Base-by-base conservation (phyloP, 2,888 invertebrate genomes). In the Aleiodes testaceus region DNA sequence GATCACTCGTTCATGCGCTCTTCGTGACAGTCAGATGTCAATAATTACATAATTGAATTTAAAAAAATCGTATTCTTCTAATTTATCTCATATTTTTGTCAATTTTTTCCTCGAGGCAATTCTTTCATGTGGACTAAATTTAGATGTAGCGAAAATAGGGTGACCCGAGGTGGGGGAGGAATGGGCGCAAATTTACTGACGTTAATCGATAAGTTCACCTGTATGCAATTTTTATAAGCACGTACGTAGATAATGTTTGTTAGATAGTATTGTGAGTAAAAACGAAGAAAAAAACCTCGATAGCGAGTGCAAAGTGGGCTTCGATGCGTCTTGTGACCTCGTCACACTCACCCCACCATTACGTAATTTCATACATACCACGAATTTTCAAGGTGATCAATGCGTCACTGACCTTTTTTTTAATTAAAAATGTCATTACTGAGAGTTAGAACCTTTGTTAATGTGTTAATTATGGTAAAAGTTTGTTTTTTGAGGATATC, bases 21-120 rank as follows among this genome's bases (percentile, higher is more conserved):
- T 72, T 68, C 71, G 68, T 77, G 74, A 77, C 75, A 75, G 70
- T 20, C 3, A 22, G 18, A 59, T 77, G 74, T 77, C 75, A 77
- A 74, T 75, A 74, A 74, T 77, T 75, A 74, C 67, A 71, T 77
- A 75, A 74, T 20, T n/a, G 44, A 14, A 22, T 12, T n/a, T 22
- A 14, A 16, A 2, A 45, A 26, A 26, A 26, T 26, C 26, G n/a
- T n/a, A 26, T 26, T 26, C 5, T 26, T 26, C 26, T 26, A 2
- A 26, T 26, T 26, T 26, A 5, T 26, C n/a, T 6, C 5, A 4
- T 16, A 3, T 11, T 42, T 36, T 59, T 53, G 1, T 11, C 2
- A 12, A 12, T 53, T 22, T 22, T 20, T 53, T 20, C 22, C n/a
- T n/a, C n/a, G n/a, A 16, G 16, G 3, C 4, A 7, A 47, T 14